phyloP scores from a whole-genome alignment of 2,888 invertebrate genomes.

The Ormyrus nitidulus region DNA sequence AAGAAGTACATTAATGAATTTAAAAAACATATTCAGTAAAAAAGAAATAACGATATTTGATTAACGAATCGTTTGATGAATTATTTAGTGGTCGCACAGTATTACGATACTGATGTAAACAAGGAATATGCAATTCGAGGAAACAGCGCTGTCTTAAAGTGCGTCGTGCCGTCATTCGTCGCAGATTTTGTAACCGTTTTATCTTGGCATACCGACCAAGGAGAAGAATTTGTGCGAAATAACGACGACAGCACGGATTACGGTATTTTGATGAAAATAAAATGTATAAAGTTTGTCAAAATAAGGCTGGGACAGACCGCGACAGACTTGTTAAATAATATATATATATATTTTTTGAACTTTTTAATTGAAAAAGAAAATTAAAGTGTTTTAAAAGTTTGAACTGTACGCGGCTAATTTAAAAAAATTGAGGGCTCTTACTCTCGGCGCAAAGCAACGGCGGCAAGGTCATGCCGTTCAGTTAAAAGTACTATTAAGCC shows the following conservation, averaged over 20 bases:
- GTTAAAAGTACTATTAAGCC: slow-evolving; percentile 42
- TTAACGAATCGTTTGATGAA: slow-evolving; percentile 22
- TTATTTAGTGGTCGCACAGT: slow-evolving; percentile 84
- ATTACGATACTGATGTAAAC: slow-evolving; percentile 89
- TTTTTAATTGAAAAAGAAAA: neutral
- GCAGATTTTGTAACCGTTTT: slow-evolving; percentile 93
- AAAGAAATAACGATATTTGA: slow-evolving; percentile 6
- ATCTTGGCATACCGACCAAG: slow-evolving; percentile 90
- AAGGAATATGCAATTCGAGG: slow-evolving; percentile 94
- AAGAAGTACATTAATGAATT: neutral
- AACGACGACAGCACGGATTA: slow-evolving; percentile 76
- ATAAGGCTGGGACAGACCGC: slow-evolving; percentile 52
- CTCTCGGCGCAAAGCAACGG: slow-evolving; percentile 22
- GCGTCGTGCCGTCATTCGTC: slow-evolving; percentile 94
- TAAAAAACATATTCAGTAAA: neutral
- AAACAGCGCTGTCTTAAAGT: slow-evolving; percentile 91
- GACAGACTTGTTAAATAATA: slow-evolving; percentile 17
- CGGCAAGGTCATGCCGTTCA: slow-evolving; percentile 39
- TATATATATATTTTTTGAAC: neutral
- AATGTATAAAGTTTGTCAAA: slow-evolving; percentile 4
- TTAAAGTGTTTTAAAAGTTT: neutral
- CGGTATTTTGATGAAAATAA: slow-evolving; percentile 74
- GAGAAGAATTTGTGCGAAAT: slow-evolving; percentile 82
- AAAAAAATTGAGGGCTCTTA: slow-evolving; percentile 31
- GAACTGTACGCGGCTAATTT: slow-evolving; percentile 3